Evolutionary conservation across 2,888 invertebrate species (phyloP).

Genomic region (Clivina fossor): DNA sequence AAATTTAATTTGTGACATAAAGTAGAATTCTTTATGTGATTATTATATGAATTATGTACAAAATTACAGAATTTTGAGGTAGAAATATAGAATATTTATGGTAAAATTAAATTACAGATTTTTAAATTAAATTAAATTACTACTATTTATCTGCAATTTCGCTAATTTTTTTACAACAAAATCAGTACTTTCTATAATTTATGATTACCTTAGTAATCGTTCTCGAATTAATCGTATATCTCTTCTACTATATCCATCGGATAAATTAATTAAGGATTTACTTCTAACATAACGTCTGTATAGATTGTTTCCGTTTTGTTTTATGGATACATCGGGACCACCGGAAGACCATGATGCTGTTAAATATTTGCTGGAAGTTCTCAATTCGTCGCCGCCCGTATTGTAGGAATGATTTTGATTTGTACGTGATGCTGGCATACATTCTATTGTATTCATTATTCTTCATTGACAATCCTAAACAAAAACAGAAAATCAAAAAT

Average conservation of each 20-base stretch:
- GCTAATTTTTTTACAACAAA: background rate
- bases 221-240: constrained; percentile 51
- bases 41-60: background rate
- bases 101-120: background rate
- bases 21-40: background rate
- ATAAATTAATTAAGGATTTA: constrained; percentile 48
- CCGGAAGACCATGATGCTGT: constrained; percentile 33
- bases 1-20: no score
- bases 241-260: constrained; percentile 46
- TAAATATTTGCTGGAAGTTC: constrained; percentile 17
- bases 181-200: background rate
- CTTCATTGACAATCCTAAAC: constrained; percentile 27
- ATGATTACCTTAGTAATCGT: constrained; percentile 48
- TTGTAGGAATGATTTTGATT: no score
- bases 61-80: background rate
- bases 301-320: background rate
- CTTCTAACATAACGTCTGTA: constrained; percentile 40
- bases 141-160: constrained; percentile 1
- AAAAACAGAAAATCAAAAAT: background rate
- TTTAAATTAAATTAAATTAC: constrained; percentile 4
- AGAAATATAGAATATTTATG: no score
- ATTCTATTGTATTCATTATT: constrained; percentile 29
- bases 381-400: no score
- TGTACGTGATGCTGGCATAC: constrained; percentile 23
- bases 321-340: constrained; percentile 9